Conservation (phyloP, 92 coral and sea anemone genomes). For the Phenganax marumi region DNA sequence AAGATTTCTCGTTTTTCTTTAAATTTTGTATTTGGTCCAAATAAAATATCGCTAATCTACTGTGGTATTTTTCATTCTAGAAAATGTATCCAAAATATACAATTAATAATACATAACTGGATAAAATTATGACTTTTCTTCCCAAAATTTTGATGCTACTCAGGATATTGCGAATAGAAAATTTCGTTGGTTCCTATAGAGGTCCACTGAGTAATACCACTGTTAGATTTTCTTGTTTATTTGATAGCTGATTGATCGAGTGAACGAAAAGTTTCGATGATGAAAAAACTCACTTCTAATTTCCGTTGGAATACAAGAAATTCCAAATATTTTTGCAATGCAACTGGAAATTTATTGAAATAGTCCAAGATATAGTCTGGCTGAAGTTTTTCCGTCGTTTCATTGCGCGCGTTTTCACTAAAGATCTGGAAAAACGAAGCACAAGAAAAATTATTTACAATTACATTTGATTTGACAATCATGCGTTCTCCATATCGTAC, state of each 20-base stretch:
- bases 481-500: slow-evolving; percentile 36
- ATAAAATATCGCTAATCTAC: slow-evolving; percentile 78
- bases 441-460: not conserved
- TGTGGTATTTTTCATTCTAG: slow-evolving; percentile 96
- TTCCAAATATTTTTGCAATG: slow-evolving; percentile 76
- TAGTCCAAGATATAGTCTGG: slow-evolving; percentile 79
- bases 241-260: too few species aligned
- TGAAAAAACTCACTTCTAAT: slow-evolving; percentile 62
- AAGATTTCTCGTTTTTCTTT: slow-evolving; percentile 71
- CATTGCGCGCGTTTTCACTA: slow-evolving; percentile 63
- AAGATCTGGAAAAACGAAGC: slow-evolving; percentile 62
- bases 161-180: too few species aligned
- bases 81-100: not conserved
- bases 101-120: too few species aligned
- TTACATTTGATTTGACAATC: not conserved
- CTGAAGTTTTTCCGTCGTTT: slow-evolving; percentile 64
- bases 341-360: slow-evolving; percentile 76
- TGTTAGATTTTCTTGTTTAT: too few species aligned
- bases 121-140: too few species aligned
- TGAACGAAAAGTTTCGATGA: not conserved
- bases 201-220: too few species aligned
- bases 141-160: too few species aligned
- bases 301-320: slow-evolving; percentile 73
- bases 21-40: slow-evolving; percentile 73
- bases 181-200: too few species aligned